These are phyloP conservation scores for Melanogrammus aeglefinus DNA, from an alignment of 2,797 vertebrate genomes.

Conservation along the genomic window DNA sequence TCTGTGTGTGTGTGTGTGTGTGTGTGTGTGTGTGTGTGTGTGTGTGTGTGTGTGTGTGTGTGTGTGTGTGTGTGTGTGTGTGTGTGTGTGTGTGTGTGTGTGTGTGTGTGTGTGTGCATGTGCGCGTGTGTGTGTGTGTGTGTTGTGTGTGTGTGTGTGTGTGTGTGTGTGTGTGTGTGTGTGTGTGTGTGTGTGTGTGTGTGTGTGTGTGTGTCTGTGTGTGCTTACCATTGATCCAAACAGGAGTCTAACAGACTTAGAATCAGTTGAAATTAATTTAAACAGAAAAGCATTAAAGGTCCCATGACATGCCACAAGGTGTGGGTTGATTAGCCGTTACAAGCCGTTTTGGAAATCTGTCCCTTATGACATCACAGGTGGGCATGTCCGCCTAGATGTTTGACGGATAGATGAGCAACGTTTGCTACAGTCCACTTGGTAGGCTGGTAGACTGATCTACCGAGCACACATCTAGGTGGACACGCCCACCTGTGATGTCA, in stretches of 20 bases:
- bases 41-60: conserved; percentile 14
- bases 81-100: no score
- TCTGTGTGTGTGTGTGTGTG: conserved; percentile 8
- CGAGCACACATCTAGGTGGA: no score
- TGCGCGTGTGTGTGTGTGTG: conserved; percentile 9
- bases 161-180: conserved; percentile 18
- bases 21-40: conserved; percentile 19
- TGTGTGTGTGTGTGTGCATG: neutral
- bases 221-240: conserved; percentile 38
- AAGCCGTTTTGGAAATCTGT: no score
- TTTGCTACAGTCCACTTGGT: no score
- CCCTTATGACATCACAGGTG: no score
- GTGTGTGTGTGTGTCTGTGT: conserved; percentile 15
- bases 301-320: no score
- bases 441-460: no score
- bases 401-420: no score
- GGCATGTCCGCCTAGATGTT: no score
- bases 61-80: no score
- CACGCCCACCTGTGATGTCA: no score
- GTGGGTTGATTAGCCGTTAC: no score
- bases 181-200: conserved; percentile 18
- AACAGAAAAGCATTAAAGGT: conserved; percentile 12
- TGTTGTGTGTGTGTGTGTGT: conserved; percentile 25
- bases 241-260: conserved; percentile 38
- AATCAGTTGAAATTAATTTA: conserved; percentile 28